Evolutionary conservation across 2,888 invertebrate genomes (phyloP).

Genomic region (Calliphora vomitoria): DNA sequence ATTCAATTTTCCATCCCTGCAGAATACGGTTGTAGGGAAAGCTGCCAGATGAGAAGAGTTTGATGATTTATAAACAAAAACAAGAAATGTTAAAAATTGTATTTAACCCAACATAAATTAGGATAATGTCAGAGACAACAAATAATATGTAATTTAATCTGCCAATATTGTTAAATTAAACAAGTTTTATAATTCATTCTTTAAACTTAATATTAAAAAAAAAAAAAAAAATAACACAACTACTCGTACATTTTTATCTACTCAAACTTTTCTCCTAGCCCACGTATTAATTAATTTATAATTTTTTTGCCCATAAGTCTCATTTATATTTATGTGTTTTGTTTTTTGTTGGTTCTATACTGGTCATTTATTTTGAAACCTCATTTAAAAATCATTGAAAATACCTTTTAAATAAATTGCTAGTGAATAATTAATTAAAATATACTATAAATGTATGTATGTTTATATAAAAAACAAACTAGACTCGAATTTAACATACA

Average conservation of each 20-base stretch:
- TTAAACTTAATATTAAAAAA: too few relatives aligned
- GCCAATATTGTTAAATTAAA: too few relatives aligned
- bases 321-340: slow-evolving; percentile 32
- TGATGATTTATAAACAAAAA: too few relatives aligned
- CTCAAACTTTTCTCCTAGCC: slow-evolving; percentile 24
- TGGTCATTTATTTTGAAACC: slow-evolving; percentile 18
- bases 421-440: slow-evolving; percentile 65
- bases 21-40: too few relatives aligned
- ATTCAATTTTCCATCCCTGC: too few relatives aligned
- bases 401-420: slow-evolving; percentile 65
- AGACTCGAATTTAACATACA: neutral
- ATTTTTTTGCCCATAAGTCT: slow-evolving; percentile 35
- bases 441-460: slow-evolving; percentile 4
- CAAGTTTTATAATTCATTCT: too few relatives aligned
- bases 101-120: too few relatives aligned
- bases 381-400: slow-evolving; percentile 58
- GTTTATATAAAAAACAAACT: neutral
- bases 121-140: too few relatives aligned
- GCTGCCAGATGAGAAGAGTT: too few relatives aligned
- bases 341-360: neutral
- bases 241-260: neutral
- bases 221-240: too few relatives aligned
- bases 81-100: too few relatives aligned
- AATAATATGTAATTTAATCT: too few relatives aligned
- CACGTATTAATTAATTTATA: slow-evolving; percentile 54